These are phyloP conservation scores for Eupithecia dodoneata DNA, from an alignment of 2,888 invertebrate genomes.

Conservation along the genomic window DNA sequence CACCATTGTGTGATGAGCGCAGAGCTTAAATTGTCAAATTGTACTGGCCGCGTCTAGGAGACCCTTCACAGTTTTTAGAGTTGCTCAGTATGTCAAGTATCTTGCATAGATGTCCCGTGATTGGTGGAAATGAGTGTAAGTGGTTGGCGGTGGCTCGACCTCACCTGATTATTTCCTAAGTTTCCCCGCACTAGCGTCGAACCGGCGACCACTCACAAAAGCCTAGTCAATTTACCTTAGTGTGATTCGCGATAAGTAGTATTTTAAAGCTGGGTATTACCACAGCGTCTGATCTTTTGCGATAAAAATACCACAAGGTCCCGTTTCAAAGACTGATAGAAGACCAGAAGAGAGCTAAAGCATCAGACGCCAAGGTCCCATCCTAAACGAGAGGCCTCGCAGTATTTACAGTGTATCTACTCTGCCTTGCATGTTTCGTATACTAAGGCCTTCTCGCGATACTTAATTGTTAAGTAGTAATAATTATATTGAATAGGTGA, in stretches of 20 bases:
- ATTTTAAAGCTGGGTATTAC: conserved; percentile 51
- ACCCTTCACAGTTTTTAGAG: background rate
- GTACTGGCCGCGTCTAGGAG: background rate
- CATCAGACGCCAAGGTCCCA: background rate
- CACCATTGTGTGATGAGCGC: too few relatives aligned
- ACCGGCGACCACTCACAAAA: conserved; percentile 75
- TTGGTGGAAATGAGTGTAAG: conserved; percentile 14
- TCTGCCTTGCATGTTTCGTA: conserved; percentile 35
- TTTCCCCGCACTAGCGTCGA: conserved; percentile 41
- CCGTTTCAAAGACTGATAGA: background rate
- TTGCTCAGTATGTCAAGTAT: background rate
- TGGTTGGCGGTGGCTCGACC: conserved; percentile 28
- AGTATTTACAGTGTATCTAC: conserved; percentile 48
- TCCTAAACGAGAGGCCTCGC: conserved; percentile 44
- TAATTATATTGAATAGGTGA: conserved; percentile 83
- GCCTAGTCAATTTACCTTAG: conserved; percentile 85
- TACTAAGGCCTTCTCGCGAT: conserved; percentile 71
- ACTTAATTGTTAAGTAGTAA: conserved; percentile 83
- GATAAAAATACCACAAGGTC: background rate
- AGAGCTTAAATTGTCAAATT: background rate
- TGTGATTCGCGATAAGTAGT: conserved; percentile 83
- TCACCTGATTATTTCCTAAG: conserved; percentile 33
- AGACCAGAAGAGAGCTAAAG: background rate
- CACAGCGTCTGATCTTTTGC: conserved; percentile 9
- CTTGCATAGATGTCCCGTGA: conserved; percentile 20